Percentiles rank a stretch among this genome's conserved stretches.
These are phyloP conservation scores for Dasypus novemcinctus DNA, from an alignment of 2,113 vertebrate genomes.

Conservation along the genomic window DNA sequence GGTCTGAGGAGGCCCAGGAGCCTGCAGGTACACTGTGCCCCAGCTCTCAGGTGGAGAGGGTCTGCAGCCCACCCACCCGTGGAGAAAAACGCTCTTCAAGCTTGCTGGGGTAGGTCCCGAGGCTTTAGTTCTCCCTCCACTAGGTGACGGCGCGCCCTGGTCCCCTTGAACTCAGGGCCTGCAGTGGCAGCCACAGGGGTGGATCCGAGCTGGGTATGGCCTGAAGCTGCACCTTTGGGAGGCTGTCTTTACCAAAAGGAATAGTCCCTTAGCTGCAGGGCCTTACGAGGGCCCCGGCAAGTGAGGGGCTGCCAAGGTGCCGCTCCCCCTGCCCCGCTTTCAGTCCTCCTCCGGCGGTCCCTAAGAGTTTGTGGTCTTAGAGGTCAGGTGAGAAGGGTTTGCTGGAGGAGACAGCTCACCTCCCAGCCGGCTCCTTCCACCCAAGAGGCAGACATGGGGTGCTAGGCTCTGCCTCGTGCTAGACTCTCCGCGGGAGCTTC, in stretches of 20 bases:
- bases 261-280: background rate
- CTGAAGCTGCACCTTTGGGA: background rate
- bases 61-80: background rate
- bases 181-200: background rate
- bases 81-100: background rate
- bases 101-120: background rate
- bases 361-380: background rate
- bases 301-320: background rate
- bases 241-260: background rate
- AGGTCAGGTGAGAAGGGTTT: background rate
- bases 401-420: background rate
- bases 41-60: background rate
- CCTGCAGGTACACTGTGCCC: background rate
- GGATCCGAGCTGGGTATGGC: background rate
- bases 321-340: background rate
- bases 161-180: background rate
- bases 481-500: background rate
- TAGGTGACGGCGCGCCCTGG: background rate
- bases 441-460: rapidly evolving
- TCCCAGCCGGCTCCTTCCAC: background rate
- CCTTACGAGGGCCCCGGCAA: background rate
- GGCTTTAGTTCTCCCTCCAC: background rate
- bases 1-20: background rate
- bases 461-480: background rate
- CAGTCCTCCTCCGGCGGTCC: background rate